Evolutionary conservation across 2,113 vertebrate species (phyloP).

Genomic region (Ibidorhyncha struthersii): DNA sequence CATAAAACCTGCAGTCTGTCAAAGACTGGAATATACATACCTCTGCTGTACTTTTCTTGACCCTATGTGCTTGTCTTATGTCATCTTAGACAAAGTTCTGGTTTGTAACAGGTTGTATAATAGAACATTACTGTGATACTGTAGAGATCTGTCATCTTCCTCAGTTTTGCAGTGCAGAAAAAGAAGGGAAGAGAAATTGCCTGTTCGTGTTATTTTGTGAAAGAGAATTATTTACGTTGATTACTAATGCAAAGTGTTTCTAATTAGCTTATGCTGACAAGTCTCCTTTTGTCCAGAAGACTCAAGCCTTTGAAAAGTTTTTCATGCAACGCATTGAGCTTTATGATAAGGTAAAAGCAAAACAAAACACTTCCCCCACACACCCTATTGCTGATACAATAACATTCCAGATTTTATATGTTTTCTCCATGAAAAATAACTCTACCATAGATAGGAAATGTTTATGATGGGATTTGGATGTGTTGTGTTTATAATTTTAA

Average conservation of each 20-base stretch:
- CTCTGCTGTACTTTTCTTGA: no score
- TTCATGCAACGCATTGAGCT: slow-evolving; percentile 87
- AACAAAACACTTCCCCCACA: neutral
- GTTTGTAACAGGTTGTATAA: neutral
- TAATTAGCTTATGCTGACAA: slow-evolving; percentile 84
- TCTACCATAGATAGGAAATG: neutral
- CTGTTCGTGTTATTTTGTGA: neutral
- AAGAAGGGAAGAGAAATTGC: neutral
- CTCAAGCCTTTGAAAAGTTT: slow-evolving; percentile 92
- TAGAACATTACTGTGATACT: neutral
- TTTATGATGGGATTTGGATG: neutral
- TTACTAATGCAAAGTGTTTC: slow-evolving; percentile 40
- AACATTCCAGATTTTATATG: no score
- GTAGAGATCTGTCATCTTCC: neutral
- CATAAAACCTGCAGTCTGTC: neutral
- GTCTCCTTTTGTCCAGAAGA: slow-evolving; percentile 87
- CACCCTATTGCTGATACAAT: neutral
- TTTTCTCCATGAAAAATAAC: neutral
- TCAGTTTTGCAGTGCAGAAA: neutral
- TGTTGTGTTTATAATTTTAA: neutral
- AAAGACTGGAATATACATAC: neutral
- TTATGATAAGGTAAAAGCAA: slow-evolving; percentile 89
- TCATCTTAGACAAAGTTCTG: neutral
- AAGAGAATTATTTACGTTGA: neutral
- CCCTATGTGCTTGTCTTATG: neutral